Evolutionary conservation across 2,888 invertebrate genomes (phyloP).

Genomic region (Metopia argyrocephala): DNA sequence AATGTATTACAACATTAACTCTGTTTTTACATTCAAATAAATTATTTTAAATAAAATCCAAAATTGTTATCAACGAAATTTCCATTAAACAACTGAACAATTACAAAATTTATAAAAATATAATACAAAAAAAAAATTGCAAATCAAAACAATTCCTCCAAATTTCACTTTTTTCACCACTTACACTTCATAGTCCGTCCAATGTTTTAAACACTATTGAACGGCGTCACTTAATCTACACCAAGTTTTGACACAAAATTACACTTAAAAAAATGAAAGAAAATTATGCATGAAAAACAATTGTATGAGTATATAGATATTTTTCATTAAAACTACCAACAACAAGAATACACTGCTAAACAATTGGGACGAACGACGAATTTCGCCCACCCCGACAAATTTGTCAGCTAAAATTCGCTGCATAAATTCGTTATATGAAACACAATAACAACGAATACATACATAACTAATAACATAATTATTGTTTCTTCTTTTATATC

Average conservation of each 20-base stretch:
- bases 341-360: too few species aligned
- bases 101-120: background rate
- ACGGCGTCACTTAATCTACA: background rate
- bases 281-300: background rate
- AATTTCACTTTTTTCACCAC: constrained; percentile 54
- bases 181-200: background rate
- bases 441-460: too few species aligned
- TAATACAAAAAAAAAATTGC: constrained; percentile 25
- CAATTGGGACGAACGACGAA: too few species aligned
- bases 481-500: too few species aligned
- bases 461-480: too few species aligned
- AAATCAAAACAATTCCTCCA: constrained; percentile 51
- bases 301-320: too few species aligned
- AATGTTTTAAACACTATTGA: background rate
- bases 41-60: background rate
- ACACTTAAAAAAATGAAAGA: background rate
- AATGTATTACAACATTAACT: background rate
- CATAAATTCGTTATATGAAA: too few species aligned
- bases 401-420: too few species aligned
- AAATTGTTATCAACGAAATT: background rate
- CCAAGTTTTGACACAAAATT: background rate
- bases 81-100: background rate
- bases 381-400: too few species aligned
- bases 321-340: too few species aligned
- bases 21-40: background rate